Conservation (phyloP, 2,113 vertebrate genomes). For the Rhombomys opimus region DNA sequence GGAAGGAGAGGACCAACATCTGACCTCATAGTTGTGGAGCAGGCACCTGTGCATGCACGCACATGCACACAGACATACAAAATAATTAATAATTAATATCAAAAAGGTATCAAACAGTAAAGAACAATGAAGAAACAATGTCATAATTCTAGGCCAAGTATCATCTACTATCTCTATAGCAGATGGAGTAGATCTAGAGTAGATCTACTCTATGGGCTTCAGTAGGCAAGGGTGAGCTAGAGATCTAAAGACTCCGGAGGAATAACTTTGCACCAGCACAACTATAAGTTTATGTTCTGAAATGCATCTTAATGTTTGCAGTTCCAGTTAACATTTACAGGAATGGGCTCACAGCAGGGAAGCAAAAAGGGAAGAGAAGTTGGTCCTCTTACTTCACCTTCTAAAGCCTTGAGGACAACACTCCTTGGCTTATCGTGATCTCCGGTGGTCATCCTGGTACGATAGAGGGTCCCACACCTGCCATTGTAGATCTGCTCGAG, state of each 20-base stretch:
- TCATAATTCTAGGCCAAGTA: conserved; percentile 31
- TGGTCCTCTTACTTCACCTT: conserved; percentile 76
- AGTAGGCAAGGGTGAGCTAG: not conserved
- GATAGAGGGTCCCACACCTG: conserved; percentile 81
- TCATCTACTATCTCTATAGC: not conserved
- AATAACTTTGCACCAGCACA: not conserved
- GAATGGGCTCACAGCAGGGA: not conserved
- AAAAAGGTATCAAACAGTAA: not conserved
- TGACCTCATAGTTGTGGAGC: not conserved
- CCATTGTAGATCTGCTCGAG: conserved; percentile 80
- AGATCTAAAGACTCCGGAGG: not conserved
- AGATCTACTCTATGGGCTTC: not conserved
- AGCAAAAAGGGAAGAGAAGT: not conserved
- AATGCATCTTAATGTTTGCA: not conserved
- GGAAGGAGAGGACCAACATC: not conserved
- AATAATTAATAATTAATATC: not conserved
- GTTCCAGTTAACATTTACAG: not conserved
- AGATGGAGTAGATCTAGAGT: too few species aligned
- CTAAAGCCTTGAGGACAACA: conserved; percentile 84
- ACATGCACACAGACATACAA: not conserved
- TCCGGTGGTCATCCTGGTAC: conserved; percentile 65
- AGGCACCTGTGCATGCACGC: not conserved
- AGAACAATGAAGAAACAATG: not conserved
- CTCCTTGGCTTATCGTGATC: conserved; percentile 55
- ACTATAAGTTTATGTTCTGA: not conserved